Evolutionary conservation across 1,140 invertebrate genomes (phyloP).

Genomic region (Rhopalosiphum maidis): DNA sequence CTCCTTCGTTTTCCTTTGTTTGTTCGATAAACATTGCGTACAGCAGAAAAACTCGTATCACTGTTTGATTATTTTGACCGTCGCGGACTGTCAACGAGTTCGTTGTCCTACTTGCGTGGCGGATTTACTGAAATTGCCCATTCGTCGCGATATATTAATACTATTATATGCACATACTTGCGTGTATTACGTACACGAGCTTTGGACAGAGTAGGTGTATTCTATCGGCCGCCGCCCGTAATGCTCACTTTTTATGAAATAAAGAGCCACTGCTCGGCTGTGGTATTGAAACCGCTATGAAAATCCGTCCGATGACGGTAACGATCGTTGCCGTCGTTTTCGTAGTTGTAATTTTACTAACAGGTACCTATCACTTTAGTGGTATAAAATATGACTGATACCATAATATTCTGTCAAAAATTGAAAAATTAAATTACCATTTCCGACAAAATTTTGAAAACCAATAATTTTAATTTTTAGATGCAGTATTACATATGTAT

Average conservation of each 20-base stretch:
- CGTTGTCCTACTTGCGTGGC: background rate
- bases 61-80: background rate
- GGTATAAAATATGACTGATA: background rate
- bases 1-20: background rate
- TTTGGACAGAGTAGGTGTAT: background rate
- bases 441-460: background rate
- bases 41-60: slow-evolving; percentile 12
- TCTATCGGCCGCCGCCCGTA: background rate
- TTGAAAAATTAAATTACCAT: background rate
- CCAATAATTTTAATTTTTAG: background rate
- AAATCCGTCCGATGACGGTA: background rate
- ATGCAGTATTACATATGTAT: background rate
- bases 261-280: background rate
- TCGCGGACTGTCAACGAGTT: background rate
- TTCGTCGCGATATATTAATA: background rate
- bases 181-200: background rate
- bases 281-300: background rate
- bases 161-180: background rate
- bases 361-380: background rate
- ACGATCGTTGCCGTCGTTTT: no score
- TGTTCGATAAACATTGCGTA: background rate
- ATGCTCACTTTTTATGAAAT: background rate
- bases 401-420: background rate
- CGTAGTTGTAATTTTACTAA: background rate
- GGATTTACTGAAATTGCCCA: background rate